Evolutionary conservation across 2,113 vertebrate genomes (phyloP), one percentile per base, ranked within the genome.

Genomic region (Turnix velox): DNA sequence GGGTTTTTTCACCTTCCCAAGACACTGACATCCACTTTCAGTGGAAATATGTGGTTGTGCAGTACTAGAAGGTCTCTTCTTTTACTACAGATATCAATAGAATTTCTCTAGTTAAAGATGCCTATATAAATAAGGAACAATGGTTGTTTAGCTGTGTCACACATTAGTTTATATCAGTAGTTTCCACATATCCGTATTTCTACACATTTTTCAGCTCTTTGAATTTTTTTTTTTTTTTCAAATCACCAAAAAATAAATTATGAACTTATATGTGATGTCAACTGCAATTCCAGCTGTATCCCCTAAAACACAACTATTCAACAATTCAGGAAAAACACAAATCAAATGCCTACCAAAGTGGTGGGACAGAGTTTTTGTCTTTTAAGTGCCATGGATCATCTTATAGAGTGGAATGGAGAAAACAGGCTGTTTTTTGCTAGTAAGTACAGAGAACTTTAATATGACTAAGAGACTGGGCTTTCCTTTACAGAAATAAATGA

Each of bases 161-260:
- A 6, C 9, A 2, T 66, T 39, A 39, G 42, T 68, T 79, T 67
- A 49, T 51, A 35, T 65, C 17, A 9, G 31, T 65, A 61, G 18
- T 65, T 91, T 33, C 19, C 45, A 61, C 40, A 6, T 68, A 71
- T 2, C 7, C 3, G 0, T 61, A 59, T 68, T 92, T 49, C 31
- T 71, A 6, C 1, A 3, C 8, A 74, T n/a, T 37, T 52, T 84
- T 31, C 4, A 69, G 24, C 3, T 75, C 62, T 65, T 65, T 0
- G 3, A 58, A 54, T 18, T 3, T 3, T 3, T 1, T 5, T 79
- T 71, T 72, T 37, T 7, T n/a, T 18, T 46, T 5, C 1, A 2
- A 22, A 63, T 85, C 37, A 40, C 22, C 42, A 75, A 82, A 79
- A 88, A 84, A 31, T 19, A 28, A 77, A 55, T 19, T 0, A 55